Conservation (phyloP, 2,113 vertebrate species). For the Saiga tatarica region DNA sequence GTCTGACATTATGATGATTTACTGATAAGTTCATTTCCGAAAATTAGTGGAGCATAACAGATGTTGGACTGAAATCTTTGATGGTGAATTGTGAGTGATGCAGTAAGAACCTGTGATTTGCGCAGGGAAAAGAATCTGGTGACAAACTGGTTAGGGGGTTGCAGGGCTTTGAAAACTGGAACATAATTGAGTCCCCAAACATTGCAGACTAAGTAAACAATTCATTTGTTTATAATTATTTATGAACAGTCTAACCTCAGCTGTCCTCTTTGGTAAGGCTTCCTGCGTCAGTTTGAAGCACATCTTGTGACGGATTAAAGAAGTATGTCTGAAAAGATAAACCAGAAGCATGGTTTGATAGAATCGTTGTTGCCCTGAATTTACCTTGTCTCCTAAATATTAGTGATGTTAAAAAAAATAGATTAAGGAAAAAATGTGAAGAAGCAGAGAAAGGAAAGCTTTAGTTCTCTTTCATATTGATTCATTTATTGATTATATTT, state of each 20-base stretch:
- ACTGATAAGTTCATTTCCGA: background rate
- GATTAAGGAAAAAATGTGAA: background rate
- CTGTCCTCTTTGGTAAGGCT: slow-evolving; percentile 55
- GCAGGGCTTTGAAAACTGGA: slow-evolving; percentile 30
- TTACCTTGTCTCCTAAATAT: slow-evolving; percentile 58
- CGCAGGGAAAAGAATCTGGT: background rate
- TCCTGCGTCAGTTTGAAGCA: slow-evolving; percentile 66
- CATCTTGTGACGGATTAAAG: slow-evolving; percentile 49
- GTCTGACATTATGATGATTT: background rate
- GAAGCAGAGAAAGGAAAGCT: background rate
- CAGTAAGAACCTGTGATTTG: background rate
- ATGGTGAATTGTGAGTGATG: background rate
- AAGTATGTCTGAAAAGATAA: slow-evolving; percentile 60
- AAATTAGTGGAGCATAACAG: background rate
- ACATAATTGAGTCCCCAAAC: slow-evolving; percentile 21
- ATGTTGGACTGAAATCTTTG: background rate
- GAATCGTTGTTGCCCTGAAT: slow-evolving; percentile 4
- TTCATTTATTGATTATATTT: background rate
- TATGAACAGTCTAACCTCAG: slow-evolving; percentile 56
- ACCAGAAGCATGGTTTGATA: slow-evolving; percentile 48
- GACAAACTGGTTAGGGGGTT: background rate
- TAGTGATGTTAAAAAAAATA: background rate
- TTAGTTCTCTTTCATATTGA: background rate
- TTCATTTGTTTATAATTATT: slow-evolving; percentile 68
- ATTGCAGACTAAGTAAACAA: slow-evolving; percentile 56